Evolutionary conservation across 92 coral and sea anemone species (phyloP), one percentile per base, ranked within the genome.

Genomic region (Micromussa lordhowensis): DNA sequence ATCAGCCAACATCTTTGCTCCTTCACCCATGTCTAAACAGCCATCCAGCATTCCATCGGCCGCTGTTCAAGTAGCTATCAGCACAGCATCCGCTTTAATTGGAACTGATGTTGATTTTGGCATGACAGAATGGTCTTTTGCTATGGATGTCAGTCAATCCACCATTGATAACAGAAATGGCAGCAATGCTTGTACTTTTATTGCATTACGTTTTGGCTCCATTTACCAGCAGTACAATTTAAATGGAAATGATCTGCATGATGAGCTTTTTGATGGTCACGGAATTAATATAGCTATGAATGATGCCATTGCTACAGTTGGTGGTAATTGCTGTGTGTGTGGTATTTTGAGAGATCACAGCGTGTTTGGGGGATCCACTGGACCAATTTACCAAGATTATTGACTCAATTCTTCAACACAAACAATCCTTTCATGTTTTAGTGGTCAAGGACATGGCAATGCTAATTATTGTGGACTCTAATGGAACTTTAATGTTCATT

Each of bases 171-270:
- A 78, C 69, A 30, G 90, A 30, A 86, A 64, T 86, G 90, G 90
- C 34, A 86, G 90, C 66, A 86, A 86, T 86, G 90, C 90, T 13
- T 86, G 90, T 78, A 15, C 34, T 18, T 79, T 79, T 28, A 87
- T 69, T 70, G 78, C 70, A 12, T 16, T 78, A 2, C 54, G 10
- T 55, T 53, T 53, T 78, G 82, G 68, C 3, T 17, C 24, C 10
- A 13, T 78, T 24, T 55, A 53, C 31, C 36, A 55, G 48, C 40
- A 53, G 4, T 78, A 3, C 57, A 40, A 21, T 38, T 40, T 40
- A 75, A 21, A n/a, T 17, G 53, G 53, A 35, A 9, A 12, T 21
- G 8, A 24, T 15, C 21, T 48, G 53, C 53, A 48, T 48, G 53
- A 48, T 10, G 10, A 48, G 53, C 53, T 4, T 48, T 48, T 48